Base-by-base conservation (phyloP, 2,113 vertebrate species). In the Aegotheles bennettii region DNA sequence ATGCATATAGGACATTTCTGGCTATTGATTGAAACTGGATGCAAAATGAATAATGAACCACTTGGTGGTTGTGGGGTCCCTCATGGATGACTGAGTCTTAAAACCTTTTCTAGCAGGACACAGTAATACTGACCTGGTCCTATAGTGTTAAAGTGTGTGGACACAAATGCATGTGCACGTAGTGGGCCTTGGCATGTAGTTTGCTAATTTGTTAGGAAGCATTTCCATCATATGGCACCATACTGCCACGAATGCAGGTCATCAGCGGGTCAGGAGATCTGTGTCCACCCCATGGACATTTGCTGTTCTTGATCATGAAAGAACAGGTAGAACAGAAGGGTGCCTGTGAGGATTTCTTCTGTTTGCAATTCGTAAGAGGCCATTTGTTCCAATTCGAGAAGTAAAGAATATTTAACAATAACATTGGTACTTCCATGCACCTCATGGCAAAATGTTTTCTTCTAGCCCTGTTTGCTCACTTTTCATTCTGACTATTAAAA, bases 151-250 rank as follows among this genome's bases (percentile, higher is more conserved):
- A n/a, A 40, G 40, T 6, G 10, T 33, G 16, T 15, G n/a, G 29
- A 40, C 10, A 28, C 13, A 76, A 73, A 36, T 5, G 4, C 23
- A 4, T 1, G 1, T 0, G 3, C 9, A 4, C 1, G 0, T 36
- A 25, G 13, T 25, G 45, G 14, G 33, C 12, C 23, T 82, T 0
- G 1, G 20, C 5, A 3, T 16, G 33, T 2, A 13, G 24, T 14
- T 28, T 43, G 13, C 42, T 82, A 26, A 25, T 84, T 47, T 64
- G 4, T 56, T 35, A 38, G 65, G 33, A 67, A 53, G 8, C 3
- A 5, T 82, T 85, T 79, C 31, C 16, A 19, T 50, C 13, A 1
- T 5, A 2, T 7, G 42, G 19, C 31, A 28, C 8, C 9, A 5
- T 7, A 3, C 28, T 56, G 28, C 53, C 24, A 13, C 19, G 16